Percentiles rank a stretch among this genome's conserved stretches.
Evolutionary conservation across 2,113 vertebrate species (phyloP).

Genomic region (Crotophaga sulcirostris): DNA sequence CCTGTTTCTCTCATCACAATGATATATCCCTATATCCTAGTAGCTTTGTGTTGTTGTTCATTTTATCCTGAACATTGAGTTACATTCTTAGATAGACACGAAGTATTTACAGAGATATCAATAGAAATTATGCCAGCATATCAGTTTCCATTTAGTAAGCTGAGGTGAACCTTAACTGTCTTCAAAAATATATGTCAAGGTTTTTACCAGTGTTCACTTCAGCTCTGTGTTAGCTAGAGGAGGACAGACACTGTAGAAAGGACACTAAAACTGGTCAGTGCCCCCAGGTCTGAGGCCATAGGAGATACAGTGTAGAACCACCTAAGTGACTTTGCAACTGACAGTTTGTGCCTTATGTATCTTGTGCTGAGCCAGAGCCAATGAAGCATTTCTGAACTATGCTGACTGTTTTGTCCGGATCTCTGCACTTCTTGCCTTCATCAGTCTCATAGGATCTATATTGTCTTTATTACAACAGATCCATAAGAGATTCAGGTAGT

Average conservation of each 20-base stretch:
- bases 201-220: background rate
- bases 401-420: background rate
- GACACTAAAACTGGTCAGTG: background rate
- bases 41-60: background rate
- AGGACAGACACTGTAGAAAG: background rate
- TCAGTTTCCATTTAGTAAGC: background rate
- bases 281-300: background rate
- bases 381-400: background rate
- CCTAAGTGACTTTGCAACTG: background rate
- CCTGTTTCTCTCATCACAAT: background rate
- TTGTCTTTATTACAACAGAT: background rate
- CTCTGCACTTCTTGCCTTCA: background rate
- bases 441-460: background rate
- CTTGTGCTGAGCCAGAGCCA: background rate
- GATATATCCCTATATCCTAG: background rate
- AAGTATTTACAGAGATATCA: background rate
- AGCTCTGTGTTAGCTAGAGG: background rate
- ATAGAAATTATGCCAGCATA: background rate
- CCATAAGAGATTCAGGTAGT: background rate
- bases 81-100: background rate
- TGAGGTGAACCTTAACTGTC: background rate
- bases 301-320: background rate
- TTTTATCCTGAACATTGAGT: background rate
- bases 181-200: background rate
- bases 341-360: background rate